A percentile compares a stretch with the other conserved stretches of the same genome.
phyloP scores from a whole-genome alignment of 2,888 invertebrate species.

The Dolichomitus sp. region DNA sequence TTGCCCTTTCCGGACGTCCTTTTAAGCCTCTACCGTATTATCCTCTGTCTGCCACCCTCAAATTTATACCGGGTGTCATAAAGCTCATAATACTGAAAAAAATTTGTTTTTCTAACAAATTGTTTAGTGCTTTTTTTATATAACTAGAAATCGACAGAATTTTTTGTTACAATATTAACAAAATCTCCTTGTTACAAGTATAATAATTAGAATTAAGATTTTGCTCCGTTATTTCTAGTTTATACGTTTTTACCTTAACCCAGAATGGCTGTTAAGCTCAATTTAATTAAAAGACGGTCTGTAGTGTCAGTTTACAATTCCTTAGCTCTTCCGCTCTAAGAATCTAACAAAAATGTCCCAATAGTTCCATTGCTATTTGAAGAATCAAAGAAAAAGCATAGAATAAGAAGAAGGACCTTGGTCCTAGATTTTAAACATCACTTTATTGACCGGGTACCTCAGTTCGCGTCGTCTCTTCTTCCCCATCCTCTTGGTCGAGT shows the following conservation, averaged over 20 bases:
- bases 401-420: constrained; percentile 19
- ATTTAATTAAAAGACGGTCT: background rate
- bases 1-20: constrained; percentile 23
- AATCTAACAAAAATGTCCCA: background rate
- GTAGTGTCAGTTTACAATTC: background rate
- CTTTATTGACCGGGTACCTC: constrained; percentile 55
- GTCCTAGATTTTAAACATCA: constrained; percentile 12
- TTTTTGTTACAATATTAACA: too few relatives aligned
- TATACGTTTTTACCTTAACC: too few relatives aligned
- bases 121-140: too few relatives aligned
- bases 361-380: background rate
- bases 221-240: too few relatives aligned
- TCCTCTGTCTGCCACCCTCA: background rate
- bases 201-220: too few relatives aligned
- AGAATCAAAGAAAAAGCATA: background rate
- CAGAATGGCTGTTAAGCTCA: background rate
- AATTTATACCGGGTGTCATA: background rate
- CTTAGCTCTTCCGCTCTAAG: background rate
- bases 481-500: constrained; percentile 6
- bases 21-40: background rate
- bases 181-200: too few relatives aligned
- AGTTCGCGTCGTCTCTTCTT: constrained; percentile 4
- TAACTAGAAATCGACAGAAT: too few relatives aligned
- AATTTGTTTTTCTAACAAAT: too few relatives aligned
- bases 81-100: background rate